These are phyloP conservation scores for Lepeophtheirus salmonis DNA, from an alignment of 1,140 invertebrate genomes.

Conservation along the genomic window DNA sequence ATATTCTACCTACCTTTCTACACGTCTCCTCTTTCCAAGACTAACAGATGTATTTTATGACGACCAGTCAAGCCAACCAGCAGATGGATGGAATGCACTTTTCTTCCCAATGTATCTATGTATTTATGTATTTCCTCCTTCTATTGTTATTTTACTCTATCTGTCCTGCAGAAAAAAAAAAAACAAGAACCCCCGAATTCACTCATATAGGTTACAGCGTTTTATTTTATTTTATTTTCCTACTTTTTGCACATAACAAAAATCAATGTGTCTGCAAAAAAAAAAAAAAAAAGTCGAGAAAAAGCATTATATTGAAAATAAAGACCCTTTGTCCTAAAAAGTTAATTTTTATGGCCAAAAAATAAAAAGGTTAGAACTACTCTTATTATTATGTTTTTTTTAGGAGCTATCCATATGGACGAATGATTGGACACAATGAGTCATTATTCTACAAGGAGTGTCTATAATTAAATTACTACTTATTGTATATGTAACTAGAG, in stretches of 20 bases:
- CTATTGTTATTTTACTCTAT: neutral
- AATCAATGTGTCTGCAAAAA: neutral
- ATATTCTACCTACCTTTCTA: too few relatives aligned
- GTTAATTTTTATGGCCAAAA: neutral
- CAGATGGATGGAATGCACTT: neutral
- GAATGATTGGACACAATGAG: too few relatives aligned
- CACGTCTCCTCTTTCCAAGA: neutral
- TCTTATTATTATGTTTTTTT: neutral
- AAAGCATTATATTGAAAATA: neutral
- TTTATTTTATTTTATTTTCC: too few relatives aligned
- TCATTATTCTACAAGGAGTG: too few relatives aligned
- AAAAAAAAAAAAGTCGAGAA: neutral
- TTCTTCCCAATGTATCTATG: too few relatives aligned
- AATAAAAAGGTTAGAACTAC: neutral
- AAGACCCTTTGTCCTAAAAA: neutral
- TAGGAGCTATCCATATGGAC: neutral
- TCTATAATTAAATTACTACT: too few relatives aligned
- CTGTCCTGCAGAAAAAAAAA: neutral
- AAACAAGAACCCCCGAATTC: too few relatives aligned
- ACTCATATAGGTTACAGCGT: too few relatives aligned
- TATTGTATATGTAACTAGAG: too few relatives aligned
- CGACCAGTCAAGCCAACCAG: neutral
- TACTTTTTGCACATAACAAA: too few relatives aligned
- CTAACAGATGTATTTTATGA: neutral
- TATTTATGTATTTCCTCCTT: neutral